phyloP scores from a whole-genome alignment of 2,113 vertebrate species.

The Apodemus sylvaticus region DNA sequence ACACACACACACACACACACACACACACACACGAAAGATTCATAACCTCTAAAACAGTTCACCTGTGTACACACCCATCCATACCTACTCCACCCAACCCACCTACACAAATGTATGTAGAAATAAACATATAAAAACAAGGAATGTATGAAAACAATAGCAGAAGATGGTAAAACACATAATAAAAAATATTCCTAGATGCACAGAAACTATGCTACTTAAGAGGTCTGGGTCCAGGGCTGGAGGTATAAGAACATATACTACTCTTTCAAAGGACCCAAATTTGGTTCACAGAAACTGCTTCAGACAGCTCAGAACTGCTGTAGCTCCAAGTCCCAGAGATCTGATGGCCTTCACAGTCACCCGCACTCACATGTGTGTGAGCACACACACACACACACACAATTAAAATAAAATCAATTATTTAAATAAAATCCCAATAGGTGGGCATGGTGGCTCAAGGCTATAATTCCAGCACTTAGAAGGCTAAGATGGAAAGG shows the following conservation, averaged over 20 bases:
- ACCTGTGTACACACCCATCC: not conserved
- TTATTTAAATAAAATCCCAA: not conserved
- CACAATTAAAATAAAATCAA: not conserved
- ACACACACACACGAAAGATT: not conserved
- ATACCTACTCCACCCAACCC: not conserved
- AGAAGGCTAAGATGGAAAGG: not conserved
- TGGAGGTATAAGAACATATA: not conserved
- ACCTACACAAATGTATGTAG: not conserved
- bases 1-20: not conserved
- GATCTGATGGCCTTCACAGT: not conserved
- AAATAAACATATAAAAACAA: not conserved
- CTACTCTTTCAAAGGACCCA: not conserved
- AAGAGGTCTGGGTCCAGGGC: not conserved
- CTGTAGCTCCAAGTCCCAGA: not conserved
- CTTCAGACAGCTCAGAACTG: not conserved
- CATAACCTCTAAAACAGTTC: not conserved
- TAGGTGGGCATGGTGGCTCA: not conserved
- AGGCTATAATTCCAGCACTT: not conserved
- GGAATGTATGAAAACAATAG: not conserved
- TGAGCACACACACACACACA: not conserved
- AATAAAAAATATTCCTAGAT: constrained; percentile 36
- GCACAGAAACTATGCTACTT: not conserved
- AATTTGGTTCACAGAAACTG: not conserved
- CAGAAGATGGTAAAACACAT: not conserved
- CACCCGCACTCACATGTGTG: not conserved